Evolutionary conservation across 2,113 vertebrate species (phyloP).

Genomic region (Nesospiza acunhae): DNA sequence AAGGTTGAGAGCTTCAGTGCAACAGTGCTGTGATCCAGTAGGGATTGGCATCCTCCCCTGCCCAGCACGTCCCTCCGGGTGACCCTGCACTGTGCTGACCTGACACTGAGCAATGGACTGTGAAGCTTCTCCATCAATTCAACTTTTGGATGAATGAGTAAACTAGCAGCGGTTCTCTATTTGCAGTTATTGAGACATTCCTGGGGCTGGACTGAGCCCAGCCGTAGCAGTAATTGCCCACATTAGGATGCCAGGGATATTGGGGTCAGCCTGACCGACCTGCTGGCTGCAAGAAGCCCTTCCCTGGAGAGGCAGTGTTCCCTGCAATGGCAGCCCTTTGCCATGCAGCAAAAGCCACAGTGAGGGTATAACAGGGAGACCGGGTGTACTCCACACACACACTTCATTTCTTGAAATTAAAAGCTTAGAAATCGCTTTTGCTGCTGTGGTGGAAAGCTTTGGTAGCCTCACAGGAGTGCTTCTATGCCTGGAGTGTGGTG

Average conservation of each 20-base stretch:
- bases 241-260: not conserved
- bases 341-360: not conserved
- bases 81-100: fast-evolving
- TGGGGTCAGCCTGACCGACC: not conserved
- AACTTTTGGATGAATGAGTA: not conserved
- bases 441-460: not conserved
- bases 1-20: not conserved
- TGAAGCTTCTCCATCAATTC: not conserved
- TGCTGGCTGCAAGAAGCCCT: not conserved
- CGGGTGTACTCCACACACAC: fast-evolving
- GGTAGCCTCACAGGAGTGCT: not conserved
- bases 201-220: not conserved
- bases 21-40: not conserved
- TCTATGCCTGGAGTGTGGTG: not conserved
- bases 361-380: not conserved
- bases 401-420: not conserved
- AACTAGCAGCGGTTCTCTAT: not conserved
- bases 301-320: not conserved
- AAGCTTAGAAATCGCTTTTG: not conserved
- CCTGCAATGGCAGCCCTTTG: not conserved
- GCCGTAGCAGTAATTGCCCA: not conserved
- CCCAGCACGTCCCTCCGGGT: fast-evolving
- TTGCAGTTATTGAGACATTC: not conserved
- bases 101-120: not conserved
- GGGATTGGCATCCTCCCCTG: not conserved